Percentiles rank a stretch among this genome's conserved stretches.
phyloP scores from a whole-genome alignment of 2,888 invertebrate species.

The Thymelicus sylvestris region DNA sequence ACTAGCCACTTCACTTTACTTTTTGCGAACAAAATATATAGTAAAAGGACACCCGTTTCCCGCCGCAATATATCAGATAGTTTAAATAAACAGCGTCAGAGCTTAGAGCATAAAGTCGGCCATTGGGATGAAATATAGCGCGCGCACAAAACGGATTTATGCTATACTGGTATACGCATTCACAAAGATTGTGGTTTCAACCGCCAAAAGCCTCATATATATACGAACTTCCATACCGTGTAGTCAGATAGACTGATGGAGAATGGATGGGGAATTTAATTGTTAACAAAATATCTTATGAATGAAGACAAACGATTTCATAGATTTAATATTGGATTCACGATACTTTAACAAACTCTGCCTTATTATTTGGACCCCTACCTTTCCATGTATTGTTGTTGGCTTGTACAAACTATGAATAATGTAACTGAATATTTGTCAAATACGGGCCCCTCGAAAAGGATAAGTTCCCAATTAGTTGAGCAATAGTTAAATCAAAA shows the following conservation, averaged over 20 bases:
- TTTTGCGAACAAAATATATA: background rate
- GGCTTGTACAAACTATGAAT: background rate
- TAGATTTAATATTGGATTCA: too few relatives aligned
- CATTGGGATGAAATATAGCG: slow-evolving; percentile 31
- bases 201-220: background rate
- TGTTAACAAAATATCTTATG: too few relatives aligned
- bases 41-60: slow-evolving; percentile 1
- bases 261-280: background rate
- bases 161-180: slow-evolving; percentile 13
- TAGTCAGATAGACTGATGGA: background rate
- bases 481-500: too few relatives aligned
- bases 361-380: too few relatives aligned
- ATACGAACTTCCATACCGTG: background rate
- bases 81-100: slow-evolving; percentile 35
- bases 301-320: too few relatives aligned
- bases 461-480: too few relatives aligned
- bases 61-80: slow-evolving; percentile 25
- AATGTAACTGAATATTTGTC: background rate
- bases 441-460: too few relatives aligned
- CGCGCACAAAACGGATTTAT: slow-evolving; percentile 31
- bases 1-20: background rate
- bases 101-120: slow-evolving; percentile 29
- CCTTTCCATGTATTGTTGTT: too few relatives aligned
- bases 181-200: slow-evolving; percentile 7
- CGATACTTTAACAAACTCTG: too few relatives aligned